A percentile compares a stretch with the other conserved stretches of the same genome.
phyloP scores from a whole-genome alignment of 92 coral and sea anemone genomes.

The Parazoanthus swiftii region DNA sequence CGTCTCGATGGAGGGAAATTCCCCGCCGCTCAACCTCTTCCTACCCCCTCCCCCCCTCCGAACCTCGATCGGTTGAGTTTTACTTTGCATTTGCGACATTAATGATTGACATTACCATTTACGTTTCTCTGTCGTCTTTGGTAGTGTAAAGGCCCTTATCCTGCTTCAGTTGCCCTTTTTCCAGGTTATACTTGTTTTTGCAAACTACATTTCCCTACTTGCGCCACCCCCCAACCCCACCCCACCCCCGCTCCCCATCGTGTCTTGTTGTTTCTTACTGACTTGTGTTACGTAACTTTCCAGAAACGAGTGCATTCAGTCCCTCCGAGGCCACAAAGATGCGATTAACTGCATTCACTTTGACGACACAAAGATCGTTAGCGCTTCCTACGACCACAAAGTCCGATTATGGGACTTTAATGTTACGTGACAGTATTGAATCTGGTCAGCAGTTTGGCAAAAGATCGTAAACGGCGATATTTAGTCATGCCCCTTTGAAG shows the following conservation, averaged over 20 bases:
- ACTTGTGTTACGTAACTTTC: not conserved
- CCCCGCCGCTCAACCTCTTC: too few relatives aligned
- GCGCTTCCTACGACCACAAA: conserved; percentile 85
- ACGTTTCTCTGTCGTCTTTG: not conserved
- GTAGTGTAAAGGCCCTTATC: not conserved
- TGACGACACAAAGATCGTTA: conserved; percentile 84
- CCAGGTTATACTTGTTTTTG: not conserved
- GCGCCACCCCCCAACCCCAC: too few relatives aligned
- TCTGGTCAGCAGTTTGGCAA: not conserved
- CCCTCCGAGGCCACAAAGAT: conserved; percentile 80
- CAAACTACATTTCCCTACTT: not conserved
- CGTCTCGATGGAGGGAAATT: too few relatives aligned
- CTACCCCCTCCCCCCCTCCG: too few relatives aligned
- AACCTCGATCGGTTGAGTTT: too few relatives aligned
- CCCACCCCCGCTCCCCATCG: not conserved
- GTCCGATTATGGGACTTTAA: conserved; percentile 91
- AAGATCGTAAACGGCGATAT: too few relatives aligned
- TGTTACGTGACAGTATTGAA: conserved; percentile 44
- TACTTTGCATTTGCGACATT: too few relatives aligned
- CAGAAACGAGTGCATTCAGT: conserved; percentile 86
- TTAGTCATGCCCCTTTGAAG: too few relatives aligned
- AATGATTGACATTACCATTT: not conserved
- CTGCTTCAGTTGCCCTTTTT: not conserved
- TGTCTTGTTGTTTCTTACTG: not conserved
- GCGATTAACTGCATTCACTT: conserved; percentile 85